Evolutionary conservation across 2,888 invertebrate species (phyloP), one percentile per base, ranked within the genome.

Genomic region (Conomelus anceps): DNA sequence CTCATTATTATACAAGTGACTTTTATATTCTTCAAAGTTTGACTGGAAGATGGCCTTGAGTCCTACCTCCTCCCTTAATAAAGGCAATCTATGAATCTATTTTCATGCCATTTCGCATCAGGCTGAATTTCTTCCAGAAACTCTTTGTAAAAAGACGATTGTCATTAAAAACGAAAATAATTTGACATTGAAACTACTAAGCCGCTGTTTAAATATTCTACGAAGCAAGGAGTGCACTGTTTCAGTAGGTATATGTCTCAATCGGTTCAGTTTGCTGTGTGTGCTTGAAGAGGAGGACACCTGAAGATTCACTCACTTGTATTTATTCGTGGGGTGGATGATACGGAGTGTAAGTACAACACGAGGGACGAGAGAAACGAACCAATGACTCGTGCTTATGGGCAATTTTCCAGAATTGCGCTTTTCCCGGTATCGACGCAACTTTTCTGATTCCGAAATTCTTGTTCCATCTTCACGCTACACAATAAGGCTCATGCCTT

Each of bases 301-400:
- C 63, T 63, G 63, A 63, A 63, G 63, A 63, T 63, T 63, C 63
- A 63, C 63, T 13, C 1, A 63, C 63, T 63, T 63, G 63, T 63
- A n/a, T 63, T 63, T 63, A 17, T 20, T 1, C n/a, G n/a, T 63
- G 63, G 3, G n/a, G 63, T 63, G 34, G 34, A 85, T 6, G 24
- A 24, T 11, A 6, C n/a, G n/a, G 86, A 6, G 86, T 23, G 86
- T 23, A 24, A 23, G 86, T 85, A 22, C 22, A 22, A 85, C 11
- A 17, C 22, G 17, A 29, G 86, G 20, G 29, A 7, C 29, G 86
- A 23, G 86, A 23, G 22, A 7, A 24, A 20, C n/a, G 86, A 86
- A 24, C 86, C 86, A 86, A 86, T 86, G 86, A 86, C 86, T 86
- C 86, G 86, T 86, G 86, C 86, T 86, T 86, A 86, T 86, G 86